Evolutionary conservation across 2,797 vertebrate species (phyloP).

Genomic region (Melanotaenia pygmaea): DNA sequence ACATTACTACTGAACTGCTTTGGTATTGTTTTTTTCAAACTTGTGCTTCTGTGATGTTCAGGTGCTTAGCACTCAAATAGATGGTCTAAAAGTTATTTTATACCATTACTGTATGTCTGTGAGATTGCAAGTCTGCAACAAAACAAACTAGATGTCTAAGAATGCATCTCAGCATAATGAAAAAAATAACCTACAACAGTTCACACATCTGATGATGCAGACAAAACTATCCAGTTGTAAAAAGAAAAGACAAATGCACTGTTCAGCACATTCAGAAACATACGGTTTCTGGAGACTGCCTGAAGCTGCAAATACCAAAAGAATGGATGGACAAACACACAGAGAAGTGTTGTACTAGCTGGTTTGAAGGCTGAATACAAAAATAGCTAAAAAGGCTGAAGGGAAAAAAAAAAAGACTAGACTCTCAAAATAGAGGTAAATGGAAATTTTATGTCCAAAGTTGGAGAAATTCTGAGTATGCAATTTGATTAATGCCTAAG

Average conservation of each 20-base stretch:
- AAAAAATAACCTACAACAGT: constrained; percentile 37
- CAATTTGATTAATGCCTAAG: constrained; percentile 33
- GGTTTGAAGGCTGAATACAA: constrained; percentile 18
- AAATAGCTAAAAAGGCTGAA: constrained; percentile 34
- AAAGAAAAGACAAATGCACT: constrained; percentile 33
- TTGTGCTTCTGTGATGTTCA: not conserved
- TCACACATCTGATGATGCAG: constrained; percentile 42
- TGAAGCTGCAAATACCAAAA: constrained; percentile 21
- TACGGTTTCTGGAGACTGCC: constrained; percentile 35
- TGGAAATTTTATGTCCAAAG: constrained; percentile 26
- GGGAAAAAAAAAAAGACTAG: not conserved
- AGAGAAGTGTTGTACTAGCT: constrained; percentile 22
- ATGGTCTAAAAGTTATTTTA: too few species aligned
- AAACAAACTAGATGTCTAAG: constrained; percentile 21
- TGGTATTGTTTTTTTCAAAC: not conserved
- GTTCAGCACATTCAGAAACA: constrained; percentile 42
- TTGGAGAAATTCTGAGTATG: constrained; percentile 12
- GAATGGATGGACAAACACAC: constrained; percentile 17
- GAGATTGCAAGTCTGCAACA: constrained; percentile 17
- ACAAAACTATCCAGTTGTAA: constrained; percentile 30
- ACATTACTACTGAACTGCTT: not conserved
- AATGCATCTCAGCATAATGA: constrained; percentile 14
- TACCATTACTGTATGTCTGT: not conserved
- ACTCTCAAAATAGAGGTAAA: constrained; percentile 36
- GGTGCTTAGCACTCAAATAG: not conserved